These are phyloP conservation scores for Tipula helvola DNA, from an alignment of 2,888 invertebrate species.

Conservation along the genomic window DNA sequence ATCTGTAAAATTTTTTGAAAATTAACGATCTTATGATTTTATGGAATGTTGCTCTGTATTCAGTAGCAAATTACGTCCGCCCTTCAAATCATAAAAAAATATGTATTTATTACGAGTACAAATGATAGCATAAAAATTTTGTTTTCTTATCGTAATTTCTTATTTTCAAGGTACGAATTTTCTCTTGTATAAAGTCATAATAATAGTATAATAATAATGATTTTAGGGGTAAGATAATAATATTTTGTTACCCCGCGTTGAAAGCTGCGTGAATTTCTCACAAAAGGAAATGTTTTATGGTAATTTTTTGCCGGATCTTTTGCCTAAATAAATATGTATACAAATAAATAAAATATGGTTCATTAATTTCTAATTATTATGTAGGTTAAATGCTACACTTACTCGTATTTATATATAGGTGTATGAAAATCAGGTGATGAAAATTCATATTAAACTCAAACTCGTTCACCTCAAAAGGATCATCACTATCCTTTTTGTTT, in stretches of 20 bases:
- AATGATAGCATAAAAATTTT: background rate
- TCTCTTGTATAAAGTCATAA: background rate
- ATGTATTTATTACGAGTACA: background rate
- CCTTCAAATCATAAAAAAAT: background rate
- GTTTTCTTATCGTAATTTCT: background rate
- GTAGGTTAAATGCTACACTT: background rate
- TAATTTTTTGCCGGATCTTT: background rate
- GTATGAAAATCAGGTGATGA: background rate
- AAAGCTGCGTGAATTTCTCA: background rate
- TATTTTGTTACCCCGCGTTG: background rate
- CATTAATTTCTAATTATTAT: background rate
- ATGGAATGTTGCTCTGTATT: background rate
- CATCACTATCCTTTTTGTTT: background rate
- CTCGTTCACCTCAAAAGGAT: background rate
- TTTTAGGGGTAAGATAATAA: background rate
- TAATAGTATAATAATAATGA: background rate
- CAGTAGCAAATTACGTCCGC: background rate
- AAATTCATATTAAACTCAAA: background rate
- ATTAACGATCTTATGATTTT: background rate
- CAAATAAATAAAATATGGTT: background rate
- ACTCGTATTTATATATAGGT: background rate
- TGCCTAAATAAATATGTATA: background rate
- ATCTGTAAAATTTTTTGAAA: background rate
- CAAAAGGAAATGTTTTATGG: background rate
- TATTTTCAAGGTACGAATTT: background rate